Evolutionary conservation across 2,113 vertebrate species (phyloP).

Genomic region (Orycteropus afer): DNA sequence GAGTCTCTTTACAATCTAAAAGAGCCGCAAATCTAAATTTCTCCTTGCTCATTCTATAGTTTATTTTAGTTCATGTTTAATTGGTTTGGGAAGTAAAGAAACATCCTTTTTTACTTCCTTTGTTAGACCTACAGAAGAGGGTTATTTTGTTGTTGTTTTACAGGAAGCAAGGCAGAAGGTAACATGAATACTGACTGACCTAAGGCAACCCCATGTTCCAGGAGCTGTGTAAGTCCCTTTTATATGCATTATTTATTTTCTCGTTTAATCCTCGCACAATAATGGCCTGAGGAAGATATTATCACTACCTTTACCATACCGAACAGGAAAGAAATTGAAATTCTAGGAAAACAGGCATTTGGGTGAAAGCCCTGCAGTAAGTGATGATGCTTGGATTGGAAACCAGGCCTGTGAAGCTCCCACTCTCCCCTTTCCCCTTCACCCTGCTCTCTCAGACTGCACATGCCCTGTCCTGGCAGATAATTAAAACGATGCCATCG

Average conservation of each 20-base stretch:
- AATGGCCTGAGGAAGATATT: background rate
- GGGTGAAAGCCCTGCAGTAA: background rate
- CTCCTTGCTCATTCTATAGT: conserved; percentile 33
- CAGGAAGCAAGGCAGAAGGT: background rate
- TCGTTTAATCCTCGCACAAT: conserved; percentile 23
- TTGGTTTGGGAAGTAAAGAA: conserved; percentile 56
- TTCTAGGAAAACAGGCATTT: conserved; percentile 25
- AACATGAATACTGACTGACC: background rate
- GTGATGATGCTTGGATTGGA: background rate
- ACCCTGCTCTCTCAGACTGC: background rate
- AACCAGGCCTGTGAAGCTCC: background rate
- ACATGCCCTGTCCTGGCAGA: background rate
- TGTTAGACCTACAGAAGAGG: background rate
- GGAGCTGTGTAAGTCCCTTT: background rate
- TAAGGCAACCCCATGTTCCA: conserved; percentile 8
- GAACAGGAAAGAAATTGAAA: background rate
- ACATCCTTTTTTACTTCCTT: conserved; percentile 15
- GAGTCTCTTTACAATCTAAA: conserved; percentile 39
- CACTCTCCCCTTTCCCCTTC: background rate
- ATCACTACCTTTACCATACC: background rate
- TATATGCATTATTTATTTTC: conserved; percentile 37
- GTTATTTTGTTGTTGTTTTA: conserved; percentile 18
- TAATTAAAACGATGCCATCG: background rate
- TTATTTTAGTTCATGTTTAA: conserved; percentile 13
- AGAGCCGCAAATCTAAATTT: conserved; percentile 23